Base-by-base conservation (phyloP, 1,140 invertebrate species). In the Caerostris extrusa region DNA sequence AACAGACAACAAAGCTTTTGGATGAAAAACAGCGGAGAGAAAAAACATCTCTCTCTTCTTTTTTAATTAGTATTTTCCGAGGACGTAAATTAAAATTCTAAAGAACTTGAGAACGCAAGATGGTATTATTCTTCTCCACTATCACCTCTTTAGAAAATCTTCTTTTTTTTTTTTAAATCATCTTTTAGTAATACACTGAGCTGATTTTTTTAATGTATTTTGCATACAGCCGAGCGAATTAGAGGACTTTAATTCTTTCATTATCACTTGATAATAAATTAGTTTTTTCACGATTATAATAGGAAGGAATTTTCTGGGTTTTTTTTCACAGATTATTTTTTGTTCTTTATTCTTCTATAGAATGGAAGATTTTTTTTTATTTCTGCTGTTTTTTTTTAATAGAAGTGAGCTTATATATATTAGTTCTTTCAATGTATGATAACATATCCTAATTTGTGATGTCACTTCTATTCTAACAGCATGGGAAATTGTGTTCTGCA, bases 61-160 rank as follows among this genome's bases (percentile, higher is more conserved):
- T 83, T 83, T 83, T 83, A 83, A 83, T 83, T 83, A 83, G 82
- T 58, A 83, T 58, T 56, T 83, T 58, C 82, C 56, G 82, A 58
- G 56, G n/a, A 17, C n/a, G 56, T 83, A 83, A 83, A 83, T 83
- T 53, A 83, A 83, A 83, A 57, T 83, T 83, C 56, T 58, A 83
- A 83, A 83, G 82, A 83, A 34, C 57, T 58, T 83, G 53, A 77
- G 71, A 34, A 17, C n/a, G 56, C 14, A 34, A 83, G 57, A 58
- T 55, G 14, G 7, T 57, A 53, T 57, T 83, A 83, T 57, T 83
- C 56, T 58, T 83, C 50, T 77, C 56, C 3, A 14, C 82, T 34
- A 83, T 83, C 82, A 10, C 55, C 17, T 56, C 56, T 83, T 83
- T 7, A 83, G 82, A 83, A 83, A 57, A 19, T 34, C n/a, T 57